Evolutionary conservation across 2,888 invertebrate species (phyloP).

Genomic region (Ornithoptera priamus): DNA sequence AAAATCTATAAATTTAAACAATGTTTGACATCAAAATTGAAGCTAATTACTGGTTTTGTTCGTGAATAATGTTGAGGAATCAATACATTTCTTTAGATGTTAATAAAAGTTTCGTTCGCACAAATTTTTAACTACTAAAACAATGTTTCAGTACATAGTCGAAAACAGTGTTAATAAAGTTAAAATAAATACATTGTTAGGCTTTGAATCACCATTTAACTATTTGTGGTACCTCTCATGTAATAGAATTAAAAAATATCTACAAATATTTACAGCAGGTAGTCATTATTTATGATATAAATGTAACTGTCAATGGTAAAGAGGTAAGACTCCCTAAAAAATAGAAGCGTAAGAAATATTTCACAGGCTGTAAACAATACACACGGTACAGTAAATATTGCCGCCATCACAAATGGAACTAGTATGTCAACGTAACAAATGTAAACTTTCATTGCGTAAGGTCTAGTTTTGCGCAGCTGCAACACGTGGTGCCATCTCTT

Average conservation of each 20-base stretch:
- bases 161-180: not conserved
- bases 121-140: not conserved
- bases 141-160: not conserved
- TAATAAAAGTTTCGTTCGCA: not conserved
- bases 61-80: too few relatives aligned
- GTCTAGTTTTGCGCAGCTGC: constrained; percentile 25
- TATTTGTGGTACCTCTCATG: not conserved
- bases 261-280: not conserved
- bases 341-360: not conserved
- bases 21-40: too few relatives aligned
- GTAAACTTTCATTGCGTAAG: constrained; percentile 20
- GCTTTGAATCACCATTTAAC: not conserved
- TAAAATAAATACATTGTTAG: not conserved
- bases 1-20: too few relatives aligned
- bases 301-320: not conserved
- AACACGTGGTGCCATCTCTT: constrained; percentile 19
- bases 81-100: not conserved
- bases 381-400: not conserved
- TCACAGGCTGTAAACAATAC: not conserved
- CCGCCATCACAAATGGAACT: not conserved
- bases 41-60: too few relatives aligned
- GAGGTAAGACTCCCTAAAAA: not conserved
- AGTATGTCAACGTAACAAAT: constrained; percentile 9
- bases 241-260: not conserved
- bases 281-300: not conserved